These are phyloP conservation scores for Anticlea derivata DNA, from an alignment of 2,888 invertebrate species.

Conservation along the genomic window DNA sequence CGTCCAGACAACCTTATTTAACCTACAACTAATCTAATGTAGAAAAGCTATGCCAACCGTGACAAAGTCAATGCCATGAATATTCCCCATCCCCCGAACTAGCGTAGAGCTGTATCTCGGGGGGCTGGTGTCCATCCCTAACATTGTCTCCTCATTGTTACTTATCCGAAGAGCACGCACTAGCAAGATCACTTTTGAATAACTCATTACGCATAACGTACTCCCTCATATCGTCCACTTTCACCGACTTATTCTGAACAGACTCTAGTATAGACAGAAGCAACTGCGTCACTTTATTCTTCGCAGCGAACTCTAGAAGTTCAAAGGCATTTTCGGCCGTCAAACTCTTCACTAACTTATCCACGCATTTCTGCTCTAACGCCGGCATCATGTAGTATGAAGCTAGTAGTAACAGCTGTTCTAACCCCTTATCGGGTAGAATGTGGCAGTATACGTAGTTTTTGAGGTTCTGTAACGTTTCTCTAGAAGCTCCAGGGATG, in stretches of 20 bases:
- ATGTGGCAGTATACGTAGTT: slow-evolving; percentile 53
- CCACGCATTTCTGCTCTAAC: slow-evolving; percentile 53
- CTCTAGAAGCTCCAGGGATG: slow-evolving; percentile 47
- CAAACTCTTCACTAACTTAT: slow-evolving; percentile 41
- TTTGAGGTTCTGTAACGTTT: slow-evolving; percentile 53
- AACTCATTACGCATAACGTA: slow-evolving; percentile 29
- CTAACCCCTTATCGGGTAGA: slow-evolving; percentile 48
- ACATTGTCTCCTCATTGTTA: not conserved
- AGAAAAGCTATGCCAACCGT: too few relatives aligned
- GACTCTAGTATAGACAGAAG: slow-evolving; percentile 49
- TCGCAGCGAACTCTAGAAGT: slow-evolving; percentile 53
- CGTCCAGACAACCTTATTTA: too few relatives aligned
- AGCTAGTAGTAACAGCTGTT: slow-evolving; percentile 52
- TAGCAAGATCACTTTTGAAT: slow-evolving; percentile 15
- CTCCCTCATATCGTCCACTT: slow-evolving; percentile 47
- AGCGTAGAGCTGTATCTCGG: too few relatives aligned
- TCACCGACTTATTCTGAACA: slow-evolving; percentile 40
- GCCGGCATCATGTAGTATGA: slow-evolving; percentile 58
- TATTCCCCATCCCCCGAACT: too few relatives aligned
- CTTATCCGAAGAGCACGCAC: slow-evolving; percentile 14
- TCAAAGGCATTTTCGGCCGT: slow-evolving; percentile 37
- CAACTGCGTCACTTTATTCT: slow-evolving; percentile 48
- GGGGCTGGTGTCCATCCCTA: too few relatives aligned
- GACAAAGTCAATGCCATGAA: too few relatives aligned
- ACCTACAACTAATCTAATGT: too few relatives aligned